These are phyloP conservation scores for Gymnothorax reevesii DNA, from an alignment of 2,797 vertebrate genomes.

Conservation along the genomic window DNA sequence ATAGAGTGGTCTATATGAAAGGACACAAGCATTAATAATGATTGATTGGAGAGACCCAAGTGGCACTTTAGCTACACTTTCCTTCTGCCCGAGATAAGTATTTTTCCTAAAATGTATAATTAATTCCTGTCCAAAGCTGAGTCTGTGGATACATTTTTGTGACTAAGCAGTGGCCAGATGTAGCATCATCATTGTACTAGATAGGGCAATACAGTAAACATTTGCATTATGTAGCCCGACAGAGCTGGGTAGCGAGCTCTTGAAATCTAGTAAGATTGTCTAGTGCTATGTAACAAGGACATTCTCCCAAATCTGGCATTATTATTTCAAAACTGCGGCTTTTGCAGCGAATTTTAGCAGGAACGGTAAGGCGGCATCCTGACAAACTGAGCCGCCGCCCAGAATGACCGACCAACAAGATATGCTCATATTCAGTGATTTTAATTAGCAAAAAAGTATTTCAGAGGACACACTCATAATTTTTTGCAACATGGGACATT, in stretches of 20 bases:
- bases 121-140: neutral
- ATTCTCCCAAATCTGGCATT: no score
- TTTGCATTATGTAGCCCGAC: neutral
- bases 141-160: neutral
- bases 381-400: no score
- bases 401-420: no score
- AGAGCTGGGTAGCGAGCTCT: neutral
- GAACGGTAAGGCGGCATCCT: no score
- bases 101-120: neutral
- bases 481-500: neutral
- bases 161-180: neutral
- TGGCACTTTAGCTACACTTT: neutral
- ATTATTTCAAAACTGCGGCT: no score
- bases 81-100: neutral
- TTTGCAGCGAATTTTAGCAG: no score
- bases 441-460: neutral
- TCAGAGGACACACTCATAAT: neutral
- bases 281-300: neutral
- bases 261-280: neutral
- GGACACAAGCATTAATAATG: no score
- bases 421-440: no score
- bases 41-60: neutral
- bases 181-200: neutral
- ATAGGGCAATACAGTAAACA: neutral
- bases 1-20: no score